Evolutionary conservation across 2,888 invertebrate species (phyloP), one percentile per base, ranked within the genome.

Genomic region (Biston stratarius): DNA sequence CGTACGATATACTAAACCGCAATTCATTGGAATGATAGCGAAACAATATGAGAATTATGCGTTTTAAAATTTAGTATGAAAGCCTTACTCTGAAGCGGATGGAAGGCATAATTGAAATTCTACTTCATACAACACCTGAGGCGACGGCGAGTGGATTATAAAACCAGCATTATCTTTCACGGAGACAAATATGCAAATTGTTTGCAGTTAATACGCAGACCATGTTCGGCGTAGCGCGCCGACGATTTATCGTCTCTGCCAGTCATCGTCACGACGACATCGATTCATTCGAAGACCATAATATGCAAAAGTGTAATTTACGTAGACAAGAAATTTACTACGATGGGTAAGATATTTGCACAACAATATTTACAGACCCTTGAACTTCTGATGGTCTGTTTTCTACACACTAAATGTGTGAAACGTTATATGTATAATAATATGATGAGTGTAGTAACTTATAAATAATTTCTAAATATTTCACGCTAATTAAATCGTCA

Each of bases 161-260:
- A 81, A 83, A 79, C 76, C 79, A 68, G 67, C 67, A 73, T 73
- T 78, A 69, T 76, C 74, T 83, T 83, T 81, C 74, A 73, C 76
- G 74, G 76, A 78, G 74, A 82, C 82, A 81, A 84, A 87, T 83
- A 90, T 89, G 87, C 84, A 84, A 88, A 89, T 88, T 69, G 57
- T 70, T 76, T 74, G 78, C 74, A 67, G 73, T 84, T 81, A 80
- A 82, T 79, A 84, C 79, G 80, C 81, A 78, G 67, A 74, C 73
- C 79, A 81, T 78, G 80, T 75, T 73, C 73, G 74, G 71, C 76
- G 77, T 79, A 79, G 77, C 79, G 77, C 74, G 78, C 73, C 74
- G 77, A 79, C 79, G 82, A 86, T 80, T 85, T 85, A 86, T 83
- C 77, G 78, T 77, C 78, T 79, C 78, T 79, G 82, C 81, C 82